These are phyloP conservation scores for Melanotaenia trifasciata DNA, from an alignment of 2,797 vertebrate genomes.

Conservation along the genomic window DNA sequence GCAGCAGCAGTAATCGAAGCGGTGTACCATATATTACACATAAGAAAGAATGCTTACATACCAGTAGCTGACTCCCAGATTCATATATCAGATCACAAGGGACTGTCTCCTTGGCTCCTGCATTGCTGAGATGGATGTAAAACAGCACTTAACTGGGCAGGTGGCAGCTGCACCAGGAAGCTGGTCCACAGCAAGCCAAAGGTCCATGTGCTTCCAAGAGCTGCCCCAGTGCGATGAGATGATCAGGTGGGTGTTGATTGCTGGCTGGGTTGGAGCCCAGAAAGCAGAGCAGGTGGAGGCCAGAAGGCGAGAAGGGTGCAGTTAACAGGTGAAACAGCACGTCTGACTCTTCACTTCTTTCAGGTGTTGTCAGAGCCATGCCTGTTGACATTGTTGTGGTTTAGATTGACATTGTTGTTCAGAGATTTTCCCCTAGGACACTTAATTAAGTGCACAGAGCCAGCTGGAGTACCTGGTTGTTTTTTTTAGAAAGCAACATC, in stretches of 20 bases:
- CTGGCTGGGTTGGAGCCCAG: conserved; percentile 51
- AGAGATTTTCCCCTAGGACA: conserved; percentile 28
- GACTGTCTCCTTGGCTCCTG: conserved; percentile 57
- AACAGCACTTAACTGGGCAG: conserved; percentile 63
- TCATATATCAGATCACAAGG: conserved; percentile 25
- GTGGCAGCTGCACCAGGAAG: conserved; percentile 78
- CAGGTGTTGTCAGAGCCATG: conserved; percentile 4
- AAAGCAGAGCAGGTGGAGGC: conserved; percentile 45
- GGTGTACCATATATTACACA: conserved; percentile 7
- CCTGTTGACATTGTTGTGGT: conserved; percentile 43
- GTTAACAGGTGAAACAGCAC: conserved; percentile 39
- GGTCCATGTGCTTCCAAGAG: conserved; percentile 45
- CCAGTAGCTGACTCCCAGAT: conserved; percentile 20
- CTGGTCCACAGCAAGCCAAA: conserved; percentile 61
- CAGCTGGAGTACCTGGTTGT: conserved; percentile 58
- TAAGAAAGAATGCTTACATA: conserved; percentile 39
- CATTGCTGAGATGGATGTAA: conserved; percentile 66
- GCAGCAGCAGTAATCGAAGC: background rate
- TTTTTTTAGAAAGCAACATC: conserved; percentile 33
- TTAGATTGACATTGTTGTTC: conserved; percentile 42
- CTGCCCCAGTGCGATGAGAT: conserved; percentile 50
- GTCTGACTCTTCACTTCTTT: conserved; percentile 28
- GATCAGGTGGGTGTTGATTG: conserved; percentile 61
- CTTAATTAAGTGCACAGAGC: conserved; percentile 36
- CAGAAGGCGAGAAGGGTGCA: conserved; percentile 29